Conservation (phyloP, 2,113 vertebrate genomes). For the Bambusicola thoracicus region DNA sequence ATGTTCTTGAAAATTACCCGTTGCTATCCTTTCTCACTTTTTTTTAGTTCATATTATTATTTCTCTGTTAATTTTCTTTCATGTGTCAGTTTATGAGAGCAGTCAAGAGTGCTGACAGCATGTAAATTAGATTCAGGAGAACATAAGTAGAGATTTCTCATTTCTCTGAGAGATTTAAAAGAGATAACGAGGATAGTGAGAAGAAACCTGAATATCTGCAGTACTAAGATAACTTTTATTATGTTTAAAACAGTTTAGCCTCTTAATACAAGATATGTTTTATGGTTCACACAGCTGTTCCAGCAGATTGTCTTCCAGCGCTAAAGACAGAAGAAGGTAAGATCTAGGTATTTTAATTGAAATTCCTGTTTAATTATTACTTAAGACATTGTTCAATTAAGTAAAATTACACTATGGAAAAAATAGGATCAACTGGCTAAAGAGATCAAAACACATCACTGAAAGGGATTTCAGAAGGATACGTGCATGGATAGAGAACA, state of each 20-base stretch:
- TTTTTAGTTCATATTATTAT: conserved; percentile 25
- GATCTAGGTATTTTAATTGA: conserved; percentile 53
- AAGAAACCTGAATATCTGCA: conserved; percentile 54
- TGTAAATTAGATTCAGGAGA: conserved; percentile 62
- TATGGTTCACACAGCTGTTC: conserved; percentile 69
- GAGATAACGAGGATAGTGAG: conserved; percentile 51
- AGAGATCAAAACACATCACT: conserved; percentile 12
- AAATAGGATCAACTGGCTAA: conserved; percentile 64
- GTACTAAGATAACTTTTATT: conserved; percentile 61
- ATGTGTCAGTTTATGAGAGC: conserved; percentile 38
- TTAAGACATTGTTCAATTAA: conserved; percentile 70
- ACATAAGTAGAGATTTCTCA: conserved; percentile 39
- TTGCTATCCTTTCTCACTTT: conserved; percentile 6
- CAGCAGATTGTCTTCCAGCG: conserved; percentile 67
- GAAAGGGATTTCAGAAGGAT: conserved; percentile 36
- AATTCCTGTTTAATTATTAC: conserved; percentile 72
- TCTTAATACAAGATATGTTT: conserved; percentile 69
- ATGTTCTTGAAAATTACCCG: not conserved
- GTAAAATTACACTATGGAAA: conserved; percentile 43
- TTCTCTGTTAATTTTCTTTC: conserved; percentile 56
- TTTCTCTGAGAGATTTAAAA: conserved; percentile 63
- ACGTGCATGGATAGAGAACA: not conserved
- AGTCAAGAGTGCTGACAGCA: conserved; percentile 31
- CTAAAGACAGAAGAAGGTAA: conserved; percentile 58
- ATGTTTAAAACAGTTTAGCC: conserved; percentile 60